These are phyloP conservation scores for Megaceryle maxima DNA, from an alignment of 2,113 vertebrate genomes.

Conservation along the genomic window DNA sequence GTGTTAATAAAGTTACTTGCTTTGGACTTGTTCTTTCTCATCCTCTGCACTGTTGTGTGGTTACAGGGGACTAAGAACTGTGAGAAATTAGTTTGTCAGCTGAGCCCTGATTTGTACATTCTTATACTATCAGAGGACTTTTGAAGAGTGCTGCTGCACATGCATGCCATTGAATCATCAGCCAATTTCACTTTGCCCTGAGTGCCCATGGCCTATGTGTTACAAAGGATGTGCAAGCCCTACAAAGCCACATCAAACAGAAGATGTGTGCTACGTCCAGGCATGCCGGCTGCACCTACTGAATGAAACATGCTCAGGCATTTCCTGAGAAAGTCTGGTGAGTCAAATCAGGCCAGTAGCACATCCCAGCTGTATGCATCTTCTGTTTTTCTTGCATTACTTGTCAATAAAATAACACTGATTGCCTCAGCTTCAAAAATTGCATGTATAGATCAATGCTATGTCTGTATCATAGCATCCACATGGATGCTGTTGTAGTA, in stretches of 20 bases:
- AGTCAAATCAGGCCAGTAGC: conserved; percentile 58
- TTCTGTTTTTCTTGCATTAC: conserved; percentile 29
- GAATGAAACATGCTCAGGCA: conserved; percentile 47
- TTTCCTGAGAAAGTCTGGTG: conserved; percentile 56
- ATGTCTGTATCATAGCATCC: neutral
- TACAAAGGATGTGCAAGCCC: neutral
- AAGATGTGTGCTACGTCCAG: neutral
- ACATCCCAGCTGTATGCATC: neutral
- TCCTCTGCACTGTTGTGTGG: neutral
- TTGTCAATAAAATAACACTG: conserved; percentile 29
- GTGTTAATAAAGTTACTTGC: neutral
- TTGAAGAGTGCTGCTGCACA: neutral
- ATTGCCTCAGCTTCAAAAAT: neutral
- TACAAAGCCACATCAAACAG: conserved; percentile 34
- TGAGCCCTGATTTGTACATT: neutral
- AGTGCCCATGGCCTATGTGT: neutral
- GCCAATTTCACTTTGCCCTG: neutral
- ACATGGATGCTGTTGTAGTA: neutral
- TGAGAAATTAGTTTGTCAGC: neutral
- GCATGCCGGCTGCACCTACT: conserved; percentile 42
- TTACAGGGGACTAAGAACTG: neutral
- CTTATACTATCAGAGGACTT: neutral
- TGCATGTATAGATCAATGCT: neutral
- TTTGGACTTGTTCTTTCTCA: neutral
- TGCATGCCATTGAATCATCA: conserved; percentile 13